Percentiles rank a stretch among this genome's conserved stretches.
Conservation (phyloP, 2,797 vertebrate genomes). For the Anniella stebbinsi region DNA sequence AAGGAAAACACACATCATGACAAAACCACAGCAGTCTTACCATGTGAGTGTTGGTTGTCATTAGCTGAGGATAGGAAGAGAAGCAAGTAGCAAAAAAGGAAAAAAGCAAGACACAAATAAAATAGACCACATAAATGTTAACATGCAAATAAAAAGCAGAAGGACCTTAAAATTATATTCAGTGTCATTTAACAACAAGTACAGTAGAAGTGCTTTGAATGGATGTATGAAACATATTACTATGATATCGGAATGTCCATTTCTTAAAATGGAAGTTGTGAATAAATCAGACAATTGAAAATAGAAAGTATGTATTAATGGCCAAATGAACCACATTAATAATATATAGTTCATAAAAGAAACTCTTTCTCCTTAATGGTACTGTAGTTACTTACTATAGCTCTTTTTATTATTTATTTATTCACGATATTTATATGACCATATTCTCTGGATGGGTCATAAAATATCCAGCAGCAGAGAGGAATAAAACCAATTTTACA, state of each 20-base stretch:
- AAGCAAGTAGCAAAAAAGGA: constrained; percentile 85
- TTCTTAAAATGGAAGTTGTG: constrained; percentile 19
- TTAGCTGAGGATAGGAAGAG: constrained; percentile 95
- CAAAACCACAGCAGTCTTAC: constrained; percentile 91
- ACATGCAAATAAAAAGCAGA: constrained; percentile 81
- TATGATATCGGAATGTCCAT: constrained; percentile 1
- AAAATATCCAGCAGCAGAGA: neutral
- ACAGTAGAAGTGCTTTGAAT: constrained; percentile 72
- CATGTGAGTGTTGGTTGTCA: constrained; percentile 98
- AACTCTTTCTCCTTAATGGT: neutral
- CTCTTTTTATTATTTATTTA: neutral
- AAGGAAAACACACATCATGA: constrained; percentile 81
- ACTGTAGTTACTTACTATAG: constrained; percentile 4
- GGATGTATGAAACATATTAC: constrained; percentile 44
- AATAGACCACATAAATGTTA: constrained; percentile 81
- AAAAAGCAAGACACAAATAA: constrained; percentile 90
- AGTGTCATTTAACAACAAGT: constrained; percentile 67
- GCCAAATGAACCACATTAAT: constrained; percentile 7
- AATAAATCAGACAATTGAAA: constrained; percentile 10
- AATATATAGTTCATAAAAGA: neutral
- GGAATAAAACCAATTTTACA: neutral
- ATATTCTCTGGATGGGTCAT: neutral
- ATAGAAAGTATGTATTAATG: neutral
- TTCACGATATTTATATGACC: neutral
- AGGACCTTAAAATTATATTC: constrained; percentile 72